Evolutionary conservation across 1,140 invertebrate genomes (phyloP).

Genomic region (Lepidurus arcticus): DNA sequence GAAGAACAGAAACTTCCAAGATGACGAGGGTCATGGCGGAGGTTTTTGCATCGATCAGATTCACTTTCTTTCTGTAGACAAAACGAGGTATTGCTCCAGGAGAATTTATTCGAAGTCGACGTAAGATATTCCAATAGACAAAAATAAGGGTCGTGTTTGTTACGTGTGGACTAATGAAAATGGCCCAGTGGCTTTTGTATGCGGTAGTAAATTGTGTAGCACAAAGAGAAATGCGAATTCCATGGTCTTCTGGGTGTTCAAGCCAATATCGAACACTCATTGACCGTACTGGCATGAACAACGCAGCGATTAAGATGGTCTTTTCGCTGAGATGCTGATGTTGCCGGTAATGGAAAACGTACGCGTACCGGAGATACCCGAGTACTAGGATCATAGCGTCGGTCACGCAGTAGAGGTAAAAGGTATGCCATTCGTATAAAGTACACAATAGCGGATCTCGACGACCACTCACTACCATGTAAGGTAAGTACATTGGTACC

Average conservation of each 20-base stretch:
- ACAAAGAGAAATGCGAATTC: not conserved
- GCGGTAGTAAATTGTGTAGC: not conserved
- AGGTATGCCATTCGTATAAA: not conserved
- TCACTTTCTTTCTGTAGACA: not conserved
- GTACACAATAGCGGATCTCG: not conserved
- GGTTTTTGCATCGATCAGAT: not conserved
- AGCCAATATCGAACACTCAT: not conserved
- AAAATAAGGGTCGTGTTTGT: not conserved
- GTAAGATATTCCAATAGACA: not conserved
- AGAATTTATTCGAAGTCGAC: not conserved
- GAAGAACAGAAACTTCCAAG: not conserved
- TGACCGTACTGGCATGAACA: not conserved
- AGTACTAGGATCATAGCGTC: not conserved
- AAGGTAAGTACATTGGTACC: not conserved
- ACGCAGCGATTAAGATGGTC: not conserved
- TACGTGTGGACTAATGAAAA: not conserved
- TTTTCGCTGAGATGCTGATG: not conserved
- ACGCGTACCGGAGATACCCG: not conserved
- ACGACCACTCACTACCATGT: not conserved
- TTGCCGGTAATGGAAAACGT: not conserved
- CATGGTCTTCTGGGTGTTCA: not conserved
- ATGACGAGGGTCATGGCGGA: not conserved
- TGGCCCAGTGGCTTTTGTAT: not conserved
- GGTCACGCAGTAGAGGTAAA: not conserved
- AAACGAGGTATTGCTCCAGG: not conserved